Percentiles rank a stretch among this genome's conserved stretches.
phyloP scores from a whole-genome alignment of 2,888 invertebrate species.

The Phasia obesa region DNA sequence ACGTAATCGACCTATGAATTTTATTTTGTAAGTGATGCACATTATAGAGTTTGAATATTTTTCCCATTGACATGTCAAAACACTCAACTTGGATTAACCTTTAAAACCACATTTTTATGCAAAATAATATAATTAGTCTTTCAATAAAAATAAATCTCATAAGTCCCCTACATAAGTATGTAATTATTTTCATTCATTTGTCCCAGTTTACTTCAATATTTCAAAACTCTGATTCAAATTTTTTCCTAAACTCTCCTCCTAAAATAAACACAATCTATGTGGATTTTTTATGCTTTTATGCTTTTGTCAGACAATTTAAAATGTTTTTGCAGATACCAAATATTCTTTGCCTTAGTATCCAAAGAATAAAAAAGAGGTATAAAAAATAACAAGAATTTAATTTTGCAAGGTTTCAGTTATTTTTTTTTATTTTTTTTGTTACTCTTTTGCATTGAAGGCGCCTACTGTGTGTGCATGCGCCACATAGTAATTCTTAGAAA shows the following conservation, averaged over 20 bases:
- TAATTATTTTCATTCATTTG: not conserved
- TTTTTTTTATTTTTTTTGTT: conserved; percentile 5
- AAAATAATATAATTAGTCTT: no score
- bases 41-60: no score
- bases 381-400: conserved; percentile 48
- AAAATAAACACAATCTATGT: conserved; percentile 20
- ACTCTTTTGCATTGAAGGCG: conserved; percentile 57
- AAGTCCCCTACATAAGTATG: no score
- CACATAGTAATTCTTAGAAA: conserved; percentile 67
- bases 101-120: no score
- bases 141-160: no score
- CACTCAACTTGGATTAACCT: no score
- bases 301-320: conserved; percentile 53
- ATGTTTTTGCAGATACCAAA: conserved; percentile 41
- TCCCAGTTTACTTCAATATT: not conserved
- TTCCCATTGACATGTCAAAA: no score
- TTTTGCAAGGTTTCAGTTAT: conserved; percentile 50
- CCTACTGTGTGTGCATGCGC: conserved; percentile 69
- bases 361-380: not conserved
- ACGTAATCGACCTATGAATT: no score
- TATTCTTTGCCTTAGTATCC: conserved; percentile 4
- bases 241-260: not conserved
- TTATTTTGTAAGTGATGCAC: no score
- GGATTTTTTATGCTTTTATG: conserved; percentile 14
- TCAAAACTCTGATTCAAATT: conserved; percentile 38